Base-by-base conservation (phyloP, 1,140 invertebrate genomes). In the Zaprionus davidi region DNA sequence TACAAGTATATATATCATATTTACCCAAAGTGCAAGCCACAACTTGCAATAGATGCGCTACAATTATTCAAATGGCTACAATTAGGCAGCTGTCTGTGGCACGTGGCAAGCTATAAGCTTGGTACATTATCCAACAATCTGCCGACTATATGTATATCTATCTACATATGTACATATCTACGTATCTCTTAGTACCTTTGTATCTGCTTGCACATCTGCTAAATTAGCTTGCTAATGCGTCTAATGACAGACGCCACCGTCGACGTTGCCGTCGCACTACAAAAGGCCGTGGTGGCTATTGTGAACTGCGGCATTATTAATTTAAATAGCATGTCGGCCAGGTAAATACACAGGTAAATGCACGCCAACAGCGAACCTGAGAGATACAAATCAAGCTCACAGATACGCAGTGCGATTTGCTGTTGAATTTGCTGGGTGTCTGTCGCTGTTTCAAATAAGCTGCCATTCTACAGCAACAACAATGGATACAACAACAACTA, bases 221-320 rank as follows among this genome's bases (percentile, higher is more conserved):
- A 57, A 78, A 79, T 67, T 44, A 69, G 49, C 57, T 15, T 58
- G 67, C 70, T 85, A 79, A 83, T 84, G 64, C 46, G 59, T 22
- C 78, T 80, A 83, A 85, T 85, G 71, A 86, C 76, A 79, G 68
- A 28, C 34, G 20, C 69, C 20, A 13, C 13, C 34, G 34, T 34
- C 9, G 31, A 9, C 24, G n/a, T 41, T 17, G n/a, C 11, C 28
- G 34, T 66, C 74, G 36, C 58, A 49, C 64, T 60, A 57, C 59
- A 63, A 81, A 55, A 49, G 71, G 53, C 49, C 44, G 22, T 11
- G 53, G n/a, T 44, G 58, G 66, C 38, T 70, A 71, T 60, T 58
- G 76, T 59, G 57, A 46, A 46, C 66, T 65, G 51, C 34, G 83
- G 63, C 74, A 88, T 83, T 87, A 87, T 88, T 87, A 88, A 87